Conservation (phyloP, 2,113 vertebrate genomes). For the Sturnus vulgaris region DNA sequence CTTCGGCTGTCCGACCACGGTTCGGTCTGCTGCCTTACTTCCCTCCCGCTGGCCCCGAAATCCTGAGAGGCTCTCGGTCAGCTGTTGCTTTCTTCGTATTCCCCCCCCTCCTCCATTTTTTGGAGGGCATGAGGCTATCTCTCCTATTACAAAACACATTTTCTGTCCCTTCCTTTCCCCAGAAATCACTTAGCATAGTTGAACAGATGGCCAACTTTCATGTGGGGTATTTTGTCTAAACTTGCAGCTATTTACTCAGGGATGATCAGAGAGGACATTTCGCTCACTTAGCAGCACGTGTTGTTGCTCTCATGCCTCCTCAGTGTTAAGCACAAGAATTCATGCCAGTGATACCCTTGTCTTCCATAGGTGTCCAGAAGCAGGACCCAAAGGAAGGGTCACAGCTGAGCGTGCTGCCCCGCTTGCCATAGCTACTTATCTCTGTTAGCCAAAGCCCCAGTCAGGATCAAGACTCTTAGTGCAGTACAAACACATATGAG, state of each 20-base stretch:
- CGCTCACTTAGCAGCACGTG: not conserved
- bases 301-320: not conserved
- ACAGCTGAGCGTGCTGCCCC: not conserved
- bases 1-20: not conserved
- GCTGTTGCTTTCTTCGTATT: not conserved
- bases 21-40: not conserved
- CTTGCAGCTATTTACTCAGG: constrained; percentile 5
- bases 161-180: not conserved
- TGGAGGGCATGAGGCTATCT: not conserved
- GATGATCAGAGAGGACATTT: not conserved
- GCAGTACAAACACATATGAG: not conserved
- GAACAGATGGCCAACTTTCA: not conserved
- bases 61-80: not conserved
- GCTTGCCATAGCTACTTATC: fast-evolving
- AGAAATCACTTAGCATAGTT: not conserved
- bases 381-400: not conserved
- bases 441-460: not conserved
- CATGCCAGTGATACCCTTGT: not conserved
- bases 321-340: not conserved
- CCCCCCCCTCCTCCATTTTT: not conserved
- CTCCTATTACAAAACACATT: not conserved
- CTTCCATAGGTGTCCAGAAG: not conserved
- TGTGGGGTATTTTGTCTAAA: not conserved
- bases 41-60: not conserved
- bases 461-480: not conserved